phyloP scores from a whole-genome alignment of 2,113 vertebrate genomes.

The Apodemus sylvaticus region DNA sequence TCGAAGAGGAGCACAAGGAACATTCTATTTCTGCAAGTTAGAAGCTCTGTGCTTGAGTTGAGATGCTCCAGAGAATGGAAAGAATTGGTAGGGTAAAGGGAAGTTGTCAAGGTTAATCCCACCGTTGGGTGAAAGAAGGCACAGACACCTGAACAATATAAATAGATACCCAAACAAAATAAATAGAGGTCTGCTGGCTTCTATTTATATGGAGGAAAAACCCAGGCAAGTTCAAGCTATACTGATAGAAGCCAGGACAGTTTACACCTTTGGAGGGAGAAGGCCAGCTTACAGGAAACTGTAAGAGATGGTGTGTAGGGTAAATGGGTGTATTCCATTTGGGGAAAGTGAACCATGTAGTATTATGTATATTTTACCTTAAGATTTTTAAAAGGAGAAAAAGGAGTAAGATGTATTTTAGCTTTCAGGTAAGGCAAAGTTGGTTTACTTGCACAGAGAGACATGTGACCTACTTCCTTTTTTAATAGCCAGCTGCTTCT shows the following conservation, averaged over 20 bases:
- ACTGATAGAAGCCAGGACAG: not conserved
- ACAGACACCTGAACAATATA: not conserved
- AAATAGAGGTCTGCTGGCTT: too few species aligned
- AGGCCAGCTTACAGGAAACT: not conserved
- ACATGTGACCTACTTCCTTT: not conserved
- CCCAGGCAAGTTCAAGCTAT: not conserved
- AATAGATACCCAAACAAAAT: too few species aligned
- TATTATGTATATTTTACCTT: not conserved
- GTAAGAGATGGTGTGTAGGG: not conserved
- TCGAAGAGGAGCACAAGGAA: not conserved
- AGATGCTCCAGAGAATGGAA: not conserved
- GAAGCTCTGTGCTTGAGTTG: not conserved
- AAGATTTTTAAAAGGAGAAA: not conserved
- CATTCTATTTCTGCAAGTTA: not conserved
- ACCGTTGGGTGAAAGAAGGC: not conserved
- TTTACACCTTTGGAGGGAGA: not conserved
- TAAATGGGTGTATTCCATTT: not conserved
- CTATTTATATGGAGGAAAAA: not conserved
- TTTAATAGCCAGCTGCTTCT: conserved; percentile 11
- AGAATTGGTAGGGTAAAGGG: not conserved
- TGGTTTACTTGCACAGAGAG: not conserved
- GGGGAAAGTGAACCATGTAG: not conserved
- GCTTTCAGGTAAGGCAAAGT: not conserved
- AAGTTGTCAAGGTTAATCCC: not conserved
- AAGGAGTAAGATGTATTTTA: not conserved